Evolutionary conservation across 64 coral and sea anemone genomes (phyloP), one percentile per base, ranked within the genome.

Genomic region (Stylophora pistillata): DNA sequence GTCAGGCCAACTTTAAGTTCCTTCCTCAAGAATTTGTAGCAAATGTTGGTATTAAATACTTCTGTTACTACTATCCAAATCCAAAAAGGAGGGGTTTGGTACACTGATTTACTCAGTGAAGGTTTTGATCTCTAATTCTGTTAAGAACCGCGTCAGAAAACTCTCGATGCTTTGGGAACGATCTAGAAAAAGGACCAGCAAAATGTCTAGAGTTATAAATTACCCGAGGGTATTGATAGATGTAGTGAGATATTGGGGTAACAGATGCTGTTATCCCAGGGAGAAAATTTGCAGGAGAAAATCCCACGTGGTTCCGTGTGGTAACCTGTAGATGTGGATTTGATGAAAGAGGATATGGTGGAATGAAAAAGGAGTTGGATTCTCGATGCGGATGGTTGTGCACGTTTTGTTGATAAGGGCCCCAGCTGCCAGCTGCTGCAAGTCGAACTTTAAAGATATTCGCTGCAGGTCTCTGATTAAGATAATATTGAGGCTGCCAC

Each of bases 101-200:
- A 41, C 37, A 41, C 37, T 41, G 37, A 41, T 41, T 6, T 41
- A 41, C 18, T 73, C n/a, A 78, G 20, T 57, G 75, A 82, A 65
- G 58, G n/a, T 65, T 63, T 23, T 26, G 27, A 21, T 82, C 31
- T 25, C 33, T 62, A 37, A 84, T 64, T 27, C 80, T 84, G 23
- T 84, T 84, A 15, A 84, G 62, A 84, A 84, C 31, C 3, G 60
- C 34, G 15, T 84, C 32, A 37, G 79, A 41, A 34, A 84, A 84
- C 61, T 65, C 62, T 23, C 34, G 30, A 16, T 53, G 32, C 17
- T 62, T 70, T 25, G 26, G 23, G 53, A 69, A 70, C 21, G 62
- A 23, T 70, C 62, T 34, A 1, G 31, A 53, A 53, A 53, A 69
- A 12, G 21, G 80, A 23, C 80, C 12, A 11, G 23, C 28, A 69